Percentiles rank a stretch among this genome's conserved stretches.
phyloP scores from a whole-genome alignment of 2,113 vertebrate species.

The Pseudorectes ferrugineus region DNA sequence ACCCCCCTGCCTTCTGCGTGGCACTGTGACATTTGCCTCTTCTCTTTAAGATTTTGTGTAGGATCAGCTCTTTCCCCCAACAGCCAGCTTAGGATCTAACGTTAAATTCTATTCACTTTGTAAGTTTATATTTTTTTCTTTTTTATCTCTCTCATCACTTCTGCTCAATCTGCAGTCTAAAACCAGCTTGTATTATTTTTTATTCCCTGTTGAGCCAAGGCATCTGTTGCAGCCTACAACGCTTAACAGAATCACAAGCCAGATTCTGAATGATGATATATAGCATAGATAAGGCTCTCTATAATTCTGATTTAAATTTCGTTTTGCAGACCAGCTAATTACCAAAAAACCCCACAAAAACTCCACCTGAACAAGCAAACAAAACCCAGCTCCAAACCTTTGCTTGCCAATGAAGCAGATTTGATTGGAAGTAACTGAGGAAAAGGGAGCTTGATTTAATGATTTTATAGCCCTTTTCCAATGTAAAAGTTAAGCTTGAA shows the following conservation, averaged over 20 bases:
- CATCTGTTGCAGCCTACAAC: conserved; percentile 41
- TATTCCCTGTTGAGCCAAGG: conserved; percentile 24
- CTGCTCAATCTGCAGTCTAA: not conserved
- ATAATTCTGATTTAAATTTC: not conserved
- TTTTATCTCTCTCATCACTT: not conserved
- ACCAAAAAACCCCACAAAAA: not conserved
- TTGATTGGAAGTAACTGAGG: not conserved
- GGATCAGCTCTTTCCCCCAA: not conserved
- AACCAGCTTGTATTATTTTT: conserved; percentile 12
- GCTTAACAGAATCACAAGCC: not conserved
- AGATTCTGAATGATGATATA: not conserved
- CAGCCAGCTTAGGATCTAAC: not conserved
- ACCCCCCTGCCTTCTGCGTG: not conserved
- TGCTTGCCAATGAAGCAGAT: not conserved
- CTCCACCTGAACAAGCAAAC: not conserved
- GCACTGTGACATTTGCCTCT: not conserved
- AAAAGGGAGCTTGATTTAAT: not conserved
- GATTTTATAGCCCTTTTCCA: not conserved
- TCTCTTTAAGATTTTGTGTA: not conserved
- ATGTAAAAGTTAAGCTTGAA: not conserved
- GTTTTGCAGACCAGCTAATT: not conserved
- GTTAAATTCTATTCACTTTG: not conserved
- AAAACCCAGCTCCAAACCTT: not conserved
- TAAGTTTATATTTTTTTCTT: not conserved
- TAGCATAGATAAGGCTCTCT: not conserved